These are phyloP conservation scores for Oopsacas minuta DNA, from an alignment of 37 sponge, comb jelly and placozoan genomes.

Conservation along the genomic window DNA sequence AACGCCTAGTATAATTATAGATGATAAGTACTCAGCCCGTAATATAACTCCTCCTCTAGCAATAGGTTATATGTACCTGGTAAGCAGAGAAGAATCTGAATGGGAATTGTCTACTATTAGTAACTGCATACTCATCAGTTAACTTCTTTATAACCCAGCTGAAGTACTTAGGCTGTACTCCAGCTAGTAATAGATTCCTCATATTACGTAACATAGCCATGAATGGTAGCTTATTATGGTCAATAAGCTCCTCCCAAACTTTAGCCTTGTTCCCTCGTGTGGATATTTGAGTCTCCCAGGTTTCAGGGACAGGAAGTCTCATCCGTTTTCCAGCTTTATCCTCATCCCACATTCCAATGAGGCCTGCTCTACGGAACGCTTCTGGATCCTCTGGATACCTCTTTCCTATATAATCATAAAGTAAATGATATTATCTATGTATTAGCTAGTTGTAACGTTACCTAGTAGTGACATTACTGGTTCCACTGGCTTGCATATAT, in stretches of 20 bases:
- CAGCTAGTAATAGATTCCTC: constrained; percentile 79
- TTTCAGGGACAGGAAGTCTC: constrained; percentile 89
- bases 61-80: constrained; percentile 33
- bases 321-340: constrained; percentile 88
- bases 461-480: constrained; percentile 89
- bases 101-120: constrained; percentile 90
- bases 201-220: constrained; percentile 98
- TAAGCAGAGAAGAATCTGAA: constrained; percentile 96
- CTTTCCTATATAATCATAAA: constrained; percentile 22
- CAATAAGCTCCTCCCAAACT: constrained; percentile 88
- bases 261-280: constrained; percentile 75
- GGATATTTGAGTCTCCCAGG: constrained; percentile 98
- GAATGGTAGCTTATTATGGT: constrained; percentile 86
- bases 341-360: constrained; percentile 89
- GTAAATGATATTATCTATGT: background rate
- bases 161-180: constrained; percentile 59
- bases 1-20: constrained; percentile 24
- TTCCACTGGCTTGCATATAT: constrained; percentile 82
- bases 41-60: background rate
- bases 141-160: constrained; percentile 72
- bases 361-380: constrained; percentile 58
- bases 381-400: constrained; percentile 84
- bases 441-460: background rate
- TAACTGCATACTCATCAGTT: constrained; percentile 73
- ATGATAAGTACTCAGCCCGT: no score